Evolutionary conservation across 2,113 vertebrate species (phyloP).

Genomic region (Xenopus borealis): DNA sequence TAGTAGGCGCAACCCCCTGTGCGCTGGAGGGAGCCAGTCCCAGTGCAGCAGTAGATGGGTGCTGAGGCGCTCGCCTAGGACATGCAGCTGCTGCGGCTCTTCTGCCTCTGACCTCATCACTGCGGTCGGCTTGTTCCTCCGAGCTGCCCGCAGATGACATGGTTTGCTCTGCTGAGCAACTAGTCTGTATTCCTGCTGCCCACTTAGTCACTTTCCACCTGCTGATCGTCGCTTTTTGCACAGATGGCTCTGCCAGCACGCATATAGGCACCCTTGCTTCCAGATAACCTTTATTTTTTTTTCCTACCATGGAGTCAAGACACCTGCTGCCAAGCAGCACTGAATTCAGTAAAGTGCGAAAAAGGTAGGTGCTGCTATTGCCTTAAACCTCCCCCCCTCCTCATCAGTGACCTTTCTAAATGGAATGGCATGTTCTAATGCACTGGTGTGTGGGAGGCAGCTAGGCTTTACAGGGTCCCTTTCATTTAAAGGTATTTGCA

Average conservation of each 20-base stretch:
- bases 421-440: background rate
- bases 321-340: constrained; percentile 12
- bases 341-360: constrained; percentile 31
- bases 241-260: constrained; percentile 10
- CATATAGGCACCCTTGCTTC: constrained; percentile 6
- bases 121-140: constrained; percentile 26
- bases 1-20: constrained; percentile 8
- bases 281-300: background rate
- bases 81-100: constrained; percentile 29
- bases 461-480: background rate
- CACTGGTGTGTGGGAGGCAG: background rate
- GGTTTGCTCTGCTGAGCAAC: constrained; percentile 19
- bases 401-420: constrained; percentile 9
- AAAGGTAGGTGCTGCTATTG: constrained; percentile 16
- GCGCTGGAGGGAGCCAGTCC: constrained; percentile 9
- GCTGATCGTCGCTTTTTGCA: background rate
- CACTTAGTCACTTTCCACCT: constrained; percentile 5
- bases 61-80: constrained; percentile 6
- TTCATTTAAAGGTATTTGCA: too few species aligned
- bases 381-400: too few species aligned
- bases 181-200: constrained; percentile 18
- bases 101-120: constrained; percentile 37
- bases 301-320: constrained; percentile 33
- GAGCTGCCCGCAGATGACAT: constrained; percentile 25
- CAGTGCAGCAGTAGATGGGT: constrained; percentile 23